Evolutionary conservation across 1,140 invertebrate species (phyloP).

Genomic region (Drosophila lowei): DNA sequence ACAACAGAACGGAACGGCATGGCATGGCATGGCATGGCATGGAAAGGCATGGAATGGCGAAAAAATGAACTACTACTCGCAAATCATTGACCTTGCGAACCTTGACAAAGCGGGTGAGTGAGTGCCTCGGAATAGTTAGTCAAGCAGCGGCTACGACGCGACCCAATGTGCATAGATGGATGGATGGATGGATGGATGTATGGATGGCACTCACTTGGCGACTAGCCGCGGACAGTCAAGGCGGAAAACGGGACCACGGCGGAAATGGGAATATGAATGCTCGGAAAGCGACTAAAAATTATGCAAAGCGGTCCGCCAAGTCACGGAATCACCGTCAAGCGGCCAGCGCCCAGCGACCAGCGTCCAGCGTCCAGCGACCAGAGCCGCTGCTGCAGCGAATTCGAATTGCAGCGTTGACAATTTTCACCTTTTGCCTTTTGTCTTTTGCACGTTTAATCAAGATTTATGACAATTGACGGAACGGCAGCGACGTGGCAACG

Average conservation of each 20-base stretch:
- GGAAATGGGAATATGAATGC: conserved; percentile 47
- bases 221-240: not conserved
- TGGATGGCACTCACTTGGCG: conserved; percentile 25
- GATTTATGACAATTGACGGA: conserved; percentile 76
- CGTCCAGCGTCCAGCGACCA: conserved; percentile 19
- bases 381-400: conserved; percentile 14
- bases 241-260: conserved; percentile 11
- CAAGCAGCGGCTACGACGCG: not conserved
- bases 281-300: conserved; percentile 54
- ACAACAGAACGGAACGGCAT: conserved; percentile 7
- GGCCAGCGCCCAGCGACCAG: too few species aligned
- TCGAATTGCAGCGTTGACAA: conserved; percentile 43
- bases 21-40: conserved; percentile 20
- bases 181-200: not conserved
- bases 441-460: conserved; percentile 70
- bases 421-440: conserved; percentile 68
- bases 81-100: conserved; percentile 80
- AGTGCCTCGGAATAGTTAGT: conserved; percentile 19
- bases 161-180: conserved; percentile 23
- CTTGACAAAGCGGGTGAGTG: conserved; percentile 53
- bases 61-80: conserved; percentile 72
- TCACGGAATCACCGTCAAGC: conserved; percentile 44
- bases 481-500: conserved; percentile 23
- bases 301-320: conserved; percentile 58
- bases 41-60: conserved; percentile 47